These are phyloP conservation scores for Hylomyscus alleni DNA, from an alignment of 2,797 vertebrate species.

Conservation along the genomic window DNA sequence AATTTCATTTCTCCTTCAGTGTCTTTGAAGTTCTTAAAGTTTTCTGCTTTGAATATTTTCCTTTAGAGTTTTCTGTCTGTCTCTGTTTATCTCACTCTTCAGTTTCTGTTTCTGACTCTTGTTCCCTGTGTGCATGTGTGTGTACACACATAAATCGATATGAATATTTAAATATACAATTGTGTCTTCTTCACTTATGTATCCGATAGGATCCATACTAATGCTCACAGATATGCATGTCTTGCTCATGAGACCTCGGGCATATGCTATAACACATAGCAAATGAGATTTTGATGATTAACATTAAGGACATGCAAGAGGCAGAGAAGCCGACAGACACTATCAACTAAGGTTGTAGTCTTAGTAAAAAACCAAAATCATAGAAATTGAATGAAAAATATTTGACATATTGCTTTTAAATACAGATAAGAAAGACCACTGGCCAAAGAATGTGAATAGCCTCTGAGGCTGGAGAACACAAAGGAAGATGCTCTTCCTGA, in stretches of 20 bases:
- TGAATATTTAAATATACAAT: not conserved
- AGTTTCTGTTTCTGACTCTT: not conserved
- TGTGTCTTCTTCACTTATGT: not conserved
- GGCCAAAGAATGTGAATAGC: not conserved
- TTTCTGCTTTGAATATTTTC: not conserved
- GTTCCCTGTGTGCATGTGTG: not conserved
- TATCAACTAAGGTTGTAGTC: not conserved
- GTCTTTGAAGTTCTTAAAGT: not conserved
- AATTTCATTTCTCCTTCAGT: not conserved
- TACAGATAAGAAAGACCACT: not conserved
- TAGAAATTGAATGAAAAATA: not conserved
- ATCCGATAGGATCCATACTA: not conserved
- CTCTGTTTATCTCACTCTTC: not conserved
- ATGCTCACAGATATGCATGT: not conserved
- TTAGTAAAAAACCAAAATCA: not conserved
- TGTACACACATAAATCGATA: not conserved
- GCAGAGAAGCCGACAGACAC: not conserved
- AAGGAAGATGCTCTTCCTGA: not conserved
- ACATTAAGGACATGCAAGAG: not conserved
- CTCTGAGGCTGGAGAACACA: not conserved
- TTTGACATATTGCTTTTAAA: not conserved
- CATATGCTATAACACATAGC: not conserved
- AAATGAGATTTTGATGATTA: constrained; percentile 36
- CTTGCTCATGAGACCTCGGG: not conserved
- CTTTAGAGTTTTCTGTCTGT: not conserved